Conservation (phyloP, 2,888 invertebrate species). For the Thalpophila matura region DNA sequence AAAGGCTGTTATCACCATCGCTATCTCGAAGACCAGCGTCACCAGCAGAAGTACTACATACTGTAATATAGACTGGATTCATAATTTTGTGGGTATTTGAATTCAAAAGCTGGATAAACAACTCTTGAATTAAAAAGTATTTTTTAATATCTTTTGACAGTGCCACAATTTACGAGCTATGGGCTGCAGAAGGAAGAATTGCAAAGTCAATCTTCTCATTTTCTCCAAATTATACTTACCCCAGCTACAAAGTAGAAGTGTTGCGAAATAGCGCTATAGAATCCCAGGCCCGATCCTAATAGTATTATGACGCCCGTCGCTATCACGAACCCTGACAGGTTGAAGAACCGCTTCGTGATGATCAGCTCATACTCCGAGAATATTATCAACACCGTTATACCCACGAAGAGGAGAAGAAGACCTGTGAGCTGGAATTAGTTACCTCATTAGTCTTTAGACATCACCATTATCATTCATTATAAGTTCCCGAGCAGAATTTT, state of each 20-base stretch:
- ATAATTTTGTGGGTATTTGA: conserved; percentile 23
- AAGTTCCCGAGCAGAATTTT: too few relatives aligned
- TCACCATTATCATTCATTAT: too few relatives aligned
- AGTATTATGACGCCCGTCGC: conserved; percentile 93
- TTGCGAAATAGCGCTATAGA: conserved; percentile 96
- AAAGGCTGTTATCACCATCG: conserved; percentile 77
- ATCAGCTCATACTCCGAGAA: conserved; percentile 92
- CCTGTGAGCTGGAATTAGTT: conserved; percentile 93
- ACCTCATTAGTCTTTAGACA: background rate
- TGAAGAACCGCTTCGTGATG: conserved; percentile 91
- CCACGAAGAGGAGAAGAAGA: conserved; percentile 93
- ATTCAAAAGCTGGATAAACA: too few relatives aligned
- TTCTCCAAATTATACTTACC: conserved; percentile 84
- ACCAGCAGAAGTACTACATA: conserved; percentile 76
- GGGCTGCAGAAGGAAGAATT: too few relatives aligned
- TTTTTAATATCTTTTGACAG: too few relatives aligned
- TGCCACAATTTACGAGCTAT: too few relatives aligned
- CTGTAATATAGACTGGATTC: conserved; percentile 70
- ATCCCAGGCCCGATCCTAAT: conserved; percentile 94
- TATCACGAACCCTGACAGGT: conserved; percentile 92
- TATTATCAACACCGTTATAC: conserved; percentile 91
- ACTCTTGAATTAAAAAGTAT: too few relatives aligned
- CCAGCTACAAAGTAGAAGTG: conserved; percentile 95
- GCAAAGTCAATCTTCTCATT: background rate
- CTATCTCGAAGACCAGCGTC: conserved; percentile 80